A percentile compares a stretch with the other conserved stretches of the same genome.
Conservation (phyloP, 2,113 vertebrate genomes). For the Opisthocomus hoazin region DNA sequence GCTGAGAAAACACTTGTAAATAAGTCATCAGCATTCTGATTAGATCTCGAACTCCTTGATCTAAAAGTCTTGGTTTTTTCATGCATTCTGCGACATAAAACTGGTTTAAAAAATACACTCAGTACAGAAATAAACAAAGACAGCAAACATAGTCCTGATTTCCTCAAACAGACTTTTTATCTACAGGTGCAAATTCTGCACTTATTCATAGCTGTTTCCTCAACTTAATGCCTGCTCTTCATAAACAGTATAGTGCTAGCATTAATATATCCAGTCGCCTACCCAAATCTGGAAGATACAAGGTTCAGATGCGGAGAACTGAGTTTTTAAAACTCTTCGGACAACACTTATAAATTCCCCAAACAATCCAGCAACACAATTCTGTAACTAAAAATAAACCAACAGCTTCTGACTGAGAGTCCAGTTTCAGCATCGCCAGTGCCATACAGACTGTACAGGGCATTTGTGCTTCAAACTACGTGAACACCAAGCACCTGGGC, state of each 20-base stretch:
- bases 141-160: not conserved
- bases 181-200: not conserved
- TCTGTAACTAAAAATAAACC: not conserved
- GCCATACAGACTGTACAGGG: not conserved
- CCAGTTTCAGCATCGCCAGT: not conserved
- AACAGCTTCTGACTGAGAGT: not conserved
- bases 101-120: not conserved
- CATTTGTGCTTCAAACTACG: not conserved
- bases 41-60: slow-evolving; percentile 20
- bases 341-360: not conserved
- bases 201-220: not conserved
- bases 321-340: not conserved
- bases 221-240: not conserved
- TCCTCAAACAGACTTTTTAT: not conserved
- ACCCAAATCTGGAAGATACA: not conserved
- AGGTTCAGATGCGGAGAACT: not conserved
- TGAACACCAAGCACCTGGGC: not conserved
- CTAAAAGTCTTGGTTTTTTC: not conserved
- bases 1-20: slow-evolving; percentile 57
- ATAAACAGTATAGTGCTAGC: not conserved
- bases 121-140: not conserved
- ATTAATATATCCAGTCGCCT: not conserved
- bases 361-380: not conserved
- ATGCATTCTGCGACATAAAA: not conserved
- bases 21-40: slow-evolving; percentile 41